phyloP scores from a whole-genome alignment of 2,888 invertebrate species.

The Oscheius onirici region DNA sequence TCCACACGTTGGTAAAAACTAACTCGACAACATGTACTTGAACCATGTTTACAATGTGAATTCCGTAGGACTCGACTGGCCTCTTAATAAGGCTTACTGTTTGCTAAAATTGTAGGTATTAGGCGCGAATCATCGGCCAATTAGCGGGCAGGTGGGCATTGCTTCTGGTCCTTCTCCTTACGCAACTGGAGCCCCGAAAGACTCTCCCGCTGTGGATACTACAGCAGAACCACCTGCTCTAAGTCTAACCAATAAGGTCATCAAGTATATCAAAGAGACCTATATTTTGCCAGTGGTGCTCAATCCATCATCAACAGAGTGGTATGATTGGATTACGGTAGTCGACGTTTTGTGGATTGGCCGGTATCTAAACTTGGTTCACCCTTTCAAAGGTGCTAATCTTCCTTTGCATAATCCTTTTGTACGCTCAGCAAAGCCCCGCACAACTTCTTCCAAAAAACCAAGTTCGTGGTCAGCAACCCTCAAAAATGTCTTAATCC shows the following conservation, averaged over 20 bases:
- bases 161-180: slow-evolving; percentile 22
- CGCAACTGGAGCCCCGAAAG: slow-evolving; percentile 29
- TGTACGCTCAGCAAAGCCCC: background rate
- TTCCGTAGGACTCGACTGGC: slow-evolving; percentile 6
- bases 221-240: slow-evolving; percentile 24
- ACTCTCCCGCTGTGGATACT: slow-evolving; percentile 22
- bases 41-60: background rate
- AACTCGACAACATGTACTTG: background rate
- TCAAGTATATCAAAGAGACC: background rate
- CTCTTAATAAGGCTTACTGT: slow-evolving; percentile 18
- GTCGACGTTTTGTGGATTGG: background rate
- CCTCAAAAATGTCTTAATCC: background rate
- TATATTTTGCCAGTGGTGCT: slow-evolving; percentile 4
- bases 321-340: background rate
- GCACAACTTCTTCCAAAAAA: no score
- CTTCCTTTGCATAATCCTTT: slow-evolving; percentile 4
- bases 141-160: slow-evolving; percentile 28
- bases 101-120: slow-evolving; percentile 23
- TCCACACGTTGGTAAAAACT: background rate
- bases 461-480: no score
- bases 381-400: slow-evolving; percentile 9
- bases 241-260: slow-evolving; percentile 3
- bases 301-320: slow-evolving; percentile 7
- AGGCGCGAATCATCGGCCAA: slow-evolving; percentile 18
- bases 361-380: background rate